These are phyloP conservation scores for Spermophilus dauricus DNA, from an alignment of 2,113 vertebrate species.

Conservation along the genomic window DNA sequence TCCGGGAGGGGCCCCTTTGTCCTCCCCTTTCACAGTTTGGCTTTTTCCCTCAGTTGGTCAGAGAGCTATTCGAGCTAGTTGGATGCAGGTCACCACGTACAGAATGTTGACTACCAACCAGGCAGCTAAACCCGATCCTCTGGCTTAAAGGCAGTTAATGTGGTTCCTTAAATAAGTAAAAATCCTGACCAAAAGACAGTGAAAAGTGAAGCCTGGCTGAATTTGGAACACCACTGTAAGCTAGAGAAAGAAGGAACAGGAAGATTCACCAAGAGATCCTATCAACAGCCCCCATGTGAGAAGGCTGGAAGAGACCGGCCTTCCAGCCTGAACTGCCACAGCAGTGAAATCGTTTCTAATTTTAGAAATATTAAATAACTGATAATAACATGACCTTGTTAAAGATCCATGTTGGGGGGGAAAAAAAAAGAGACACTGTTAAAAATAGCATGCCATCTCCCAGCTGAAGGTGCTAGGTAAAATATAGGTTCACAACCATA, in stretches of 20 bases:
- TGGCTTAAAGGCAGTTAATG: background rate
- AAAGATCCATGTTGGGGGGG: slow-evolving; percentile 43
- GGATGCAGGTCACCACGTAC: background rate
- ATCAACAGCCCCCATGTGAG: slow-evolving; percentile 64
- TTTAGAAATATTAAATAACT: slow-evolving; percentile 83
- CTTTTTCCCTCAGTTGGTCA: background rate
- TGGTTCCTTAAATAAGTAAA: background rate
- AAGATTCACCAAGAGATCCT: background rate
- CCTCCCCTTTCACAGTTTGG: background rate
- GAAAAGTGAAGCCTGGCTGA: slow-evolving; percentile 48
- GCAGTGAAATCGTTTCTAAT: slow-evolving; percentile 78
- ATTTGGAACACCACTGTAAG: slow-evolving; percentile 6
- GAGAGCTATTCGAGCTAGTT: background rate
- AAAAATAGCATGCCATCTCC: slow-evolving; percentile 74
- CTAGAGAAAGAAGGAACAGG: slow-evolving; percentile 54
- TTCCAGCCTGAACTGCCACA: slow-evolving; percentile 58
- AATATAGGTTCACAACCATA: slow-evolving; percentile 54
- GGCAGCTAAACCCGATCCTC: background rate
- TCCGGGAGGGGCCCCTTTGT: background rate
- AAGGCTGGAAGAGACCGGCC: slow-evolving; percentile 38
- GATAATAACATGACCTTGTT: slow-evolving; percentile 74
- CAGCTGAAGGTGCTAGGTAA: slow-evolving; percentile 66
- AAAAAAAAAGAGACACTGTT: slow-evolving; percentile 19
- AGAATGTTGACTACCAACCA: background rate
- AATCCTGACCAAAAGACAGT: slow-evolving; percentile 1